Conservation (phyloP, 2,888 invertebrate genomes). For the Stictocephala bisonia region DNA sequence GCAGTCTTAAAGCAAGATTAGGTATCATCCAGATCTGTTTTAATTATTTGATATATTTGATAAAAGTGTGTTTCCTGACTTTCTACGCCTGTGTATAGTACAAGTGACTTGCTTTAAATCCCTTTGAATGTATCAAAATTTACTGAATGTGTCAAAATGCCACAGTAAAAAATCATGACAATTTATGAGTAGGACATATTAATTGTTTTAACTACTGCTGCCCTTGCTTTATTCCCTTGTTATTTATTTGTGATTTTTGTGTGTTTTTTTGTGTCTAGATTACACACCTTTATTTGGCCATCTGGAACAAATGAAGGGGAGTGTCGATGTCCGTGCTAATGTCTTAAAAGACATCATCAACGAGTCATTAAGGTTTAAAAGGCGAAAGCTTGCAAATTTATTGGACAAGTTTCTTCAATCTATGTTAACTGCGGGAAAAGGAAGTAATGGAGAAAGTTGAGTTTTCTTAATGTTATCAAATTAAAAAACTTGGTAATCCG, state of each 20-base stretch:
- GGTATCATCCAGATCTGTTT: too few relatives aligned
- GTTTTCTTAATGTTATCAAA: conserved; percentile 14
- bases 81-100: too few relatives aligned
- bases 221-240: too few relatives aligned
- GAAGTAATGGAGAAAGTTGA: conserved; percentile 30
- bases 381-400: conserved; percentile 75
- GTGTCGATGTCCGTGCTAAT: conserved; percentile 74
- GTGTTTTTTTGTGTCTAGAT: conserved; percentile 73
- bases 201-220: too few relatives aligned
- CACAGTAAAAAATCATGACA: too few relatives aligned
- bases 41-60: too few relatives aligned
- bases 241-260: conserved; percentile 26
- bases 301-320: conserved; percentile 77
- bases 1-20: too few relatives aligned
- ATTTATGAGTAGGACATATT: too few relatives aligned
- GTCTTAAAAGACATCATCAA: conserved; percentile 78
- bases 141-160: too few relatives aligned
- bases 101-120: too few relatives aligned
- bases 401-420: conserved; percentile 72
- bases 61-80: too few relatives aligned
- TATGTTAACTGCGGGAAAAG: conserved; percentile 32
- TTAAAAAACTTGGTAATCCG: neutral
- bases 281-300: conserved; percentile 76
- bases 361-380: conserved; percentile 82
- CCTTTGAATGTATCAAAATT: too few relatives aligned